Base-by-base conservation (phyloP, 2,113 vertebrate genomes). In the Bos indicus region DNA sequence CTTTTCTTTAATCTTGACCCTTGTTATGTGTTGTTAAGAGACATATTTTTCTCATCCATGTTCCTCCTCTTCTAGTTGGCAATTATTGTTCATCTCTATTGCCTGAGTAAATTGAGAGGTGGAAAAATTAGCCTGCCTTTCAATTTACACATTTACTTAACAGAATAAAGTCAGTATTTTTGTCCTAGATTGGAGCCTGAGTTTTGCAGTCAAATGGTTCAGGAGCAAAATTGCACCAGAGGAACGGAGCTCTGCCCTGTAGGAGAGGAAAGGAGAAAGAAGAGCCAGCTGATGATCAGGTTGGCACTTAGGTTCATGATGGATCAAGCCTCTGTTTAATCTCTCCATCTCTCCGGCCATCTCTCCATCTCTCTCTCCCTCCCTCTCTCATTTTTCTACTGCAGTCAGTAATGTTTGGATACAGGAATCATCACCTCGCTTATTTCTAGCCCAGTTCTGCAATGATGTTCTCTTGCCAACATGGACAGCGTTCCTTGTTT, bases 61-160 rank as follows among this genome's bases (percentile, higher is more conserved):
- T 92, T 78, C 87, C 30, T 90, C 13, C 28, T 86, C 95, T 92
- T 86, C 88, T 9, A 10, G 14, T 92, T 97, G 71, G 23, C 33
- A 52, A 21, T 90, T 51, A 52, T 21, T 82, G 21, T 83, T 91
- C n/a, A 62, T 93, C 91, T 91, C 90, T 91, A 3, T 78, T 88
- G 9, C 46, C n/a, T 81, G 33, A 96, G 25, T 88, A 94, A 90
- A 40, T 95, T 26, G 91, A 94, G 48, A 82, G 21, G 7, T 60
- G 91, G n/a, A 21, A 86, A 91, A 95, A 91, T 57, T 80, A 94
- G 46, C n/a, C 60, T 90, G 21, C 28, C 43, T 94, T 97, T 95
- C 77, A 83, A 77, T 86, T 88, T 81, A 51, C 26, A 54, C 11
- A 56, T 57, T 74, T 60, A 57, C 1, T 89, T 96, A 54, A 40